Percentiles rank a stretch among this genome's conserved stretches.
Evolutionary conservation across 2,113 vertebrate genomes (phyloP).

Genomic region (Chloroceryle aenea): DNA sequence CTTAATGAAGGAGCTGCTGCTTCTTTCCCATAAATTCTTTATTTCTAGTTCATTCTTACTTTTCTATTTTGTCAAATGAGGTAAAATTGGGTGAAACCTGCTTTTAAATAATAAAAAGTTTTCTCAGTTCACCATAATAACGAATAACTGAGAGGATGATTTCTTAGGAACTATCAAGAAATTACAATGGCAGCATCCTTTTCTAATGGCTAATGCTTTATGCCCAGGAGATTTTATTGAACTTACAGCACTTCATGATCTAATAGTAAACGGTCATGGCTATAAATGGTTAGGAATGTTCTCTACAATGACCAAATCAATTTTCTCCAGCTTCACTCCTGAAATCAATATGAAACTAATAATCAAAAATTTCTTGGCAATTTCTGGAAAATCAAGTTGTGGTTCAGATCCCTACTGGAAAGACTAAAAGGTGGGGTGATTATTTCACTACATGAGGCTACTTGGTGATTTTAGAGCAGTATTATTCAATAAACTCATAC

Average conservation of each 20-base stretch:
- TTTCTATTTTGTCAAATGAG: neutral
- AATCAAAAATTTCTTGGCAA: neutral
- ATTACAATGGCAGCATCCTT: neutral
- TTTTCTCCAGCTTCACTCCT: neutral
- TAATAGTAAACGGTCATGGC: neutral
- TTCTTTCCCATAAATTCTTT: neutral
- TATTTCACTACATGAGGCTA: neutral
- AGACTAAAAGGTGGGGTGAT: neutral
- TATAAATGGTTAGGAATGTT: neutral
- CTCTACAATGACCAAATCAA: neutral
- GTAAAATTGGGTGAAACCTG: neutral
- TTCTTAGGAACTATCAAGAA: neutral
- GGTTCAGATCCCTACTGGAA: neutral
- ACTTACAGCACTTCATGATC: neutral
- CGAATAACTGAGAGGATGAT: neutral
- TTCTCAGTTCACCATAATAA: neutral
- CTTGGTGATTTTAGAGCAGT: neutral
- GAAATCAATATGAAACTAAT: slow-evolving; percentile 18
- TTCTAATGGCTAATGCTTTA: neutral
- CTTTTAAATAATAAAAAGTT: neutral
- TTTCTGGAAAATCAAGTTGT: slow-evolving; percentile 20
- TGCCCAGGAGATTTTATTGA: neutral
- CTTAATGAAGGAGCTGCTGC: neutral
- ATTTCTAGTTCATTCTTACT: neutral
- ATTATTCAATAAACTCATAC: neutral